Evolutionary conservation across 2,113 vertebrate species (phyloP).

Genomic region (Piaya cayana): DNA sequence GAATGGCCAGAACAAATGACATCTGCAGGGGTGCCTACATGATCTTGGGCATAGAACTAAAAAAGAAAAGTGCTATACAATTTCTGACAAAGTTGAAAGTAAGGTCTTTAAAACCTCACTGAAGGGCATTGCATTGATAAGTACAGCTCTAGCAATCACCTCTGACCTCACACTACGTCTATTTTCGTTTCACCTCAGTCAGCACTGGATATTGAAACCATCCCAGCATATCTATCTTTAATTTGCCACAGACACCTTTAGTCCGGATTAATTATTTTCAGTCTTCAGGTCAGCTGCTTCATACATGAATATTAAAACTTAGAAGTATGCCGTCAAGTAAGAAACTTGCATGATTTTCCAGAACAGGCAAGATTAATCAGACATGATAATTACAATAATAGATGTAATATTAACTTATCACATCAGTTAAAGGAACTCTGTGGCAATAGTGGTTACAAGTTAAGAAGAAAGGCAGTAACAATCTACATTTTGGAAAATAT

Average conservation of each 20-base stretch:
- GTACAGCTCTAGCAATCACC: background rate
- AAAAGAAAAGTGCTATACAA: background rate
- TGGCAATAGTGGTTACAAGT: background rate
- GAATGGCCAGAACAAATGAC: background rate
- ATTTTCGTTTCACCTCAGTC: background rate
- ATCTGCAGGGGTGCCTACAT: background rate
- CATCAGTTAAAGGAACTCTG: slow-evolving; percentile 21
- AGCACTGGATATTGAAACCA: background rate
- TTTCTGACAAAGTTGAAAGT: background rate
- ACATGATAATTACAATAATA: slow-evolving; percentile 49
- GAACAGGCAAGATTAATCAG: slow-evolving; percentile 57
- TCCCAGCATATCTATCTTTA: background rate
- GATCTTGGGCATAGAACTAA: background rate
- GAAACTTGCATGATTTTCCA: slow-evolving; percentile 28
- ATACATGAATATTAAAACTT: slow-evolving; percentile 39
- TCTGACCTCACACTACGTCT: background rate
- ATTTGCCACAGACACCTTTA: background rate
- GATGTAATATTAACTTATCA: slow-evolving; percentile 40
- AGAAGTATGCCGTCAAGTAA: slow-evolving; percentile 38
- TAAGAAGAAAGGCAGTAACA: background rate
- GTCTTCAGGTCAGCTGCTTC: background rate
- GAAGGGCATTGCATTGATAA: background rate
- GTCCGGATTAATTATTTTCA: slow-evolving; percentile 27
- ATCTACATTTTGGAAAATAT: slow-evolving; percentile 33
- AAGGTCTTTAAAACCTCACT: background rate